Evolutionary conservation across 2,797 vertebrate genomes (phyloP), one percentile per base, ranked within the genome.

Genomic region (Danio jaintianensis): DNA sequence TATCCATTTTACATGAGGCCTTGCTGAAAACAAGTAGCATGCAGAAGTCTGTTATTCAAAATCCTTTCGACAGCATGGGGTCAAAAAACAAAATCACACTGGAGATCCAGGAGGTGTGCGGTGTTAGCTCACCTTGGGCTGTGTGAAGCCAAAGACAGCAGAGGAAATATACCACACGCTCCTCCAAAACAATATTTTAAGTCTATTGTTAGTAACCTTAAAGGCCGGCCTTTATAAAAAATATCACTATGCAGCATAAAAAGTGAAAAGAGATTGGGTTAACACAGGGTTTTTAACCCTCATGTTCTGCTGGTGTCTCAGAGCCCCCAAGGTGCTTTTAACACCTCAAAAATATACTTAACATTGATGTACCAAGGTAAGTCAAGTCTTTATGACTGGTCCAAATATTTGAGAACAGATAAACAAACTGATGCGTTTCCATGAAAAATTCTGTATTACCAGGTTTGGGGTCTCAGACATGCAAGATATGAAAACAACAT

Each of bases 1-100:
- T 89, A 93, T 94, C 90, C 89, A 94, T 94, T 94, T 93, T 94
- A 91, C 91, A 95, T 93, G 93, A 94, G 89, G 87, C 89, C 87
- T 85, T 86, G 86, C 82, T 88, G 89, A 91, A 92, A 92, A 93
- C 88, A 92, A 84, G 91, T 90, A 90, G 87, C 88, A 89, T n/a
- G 85, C 87, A 67, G 36, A 86, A 90, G 89, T 88, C 87, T 89
- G 89, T 92, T 93, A 90, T 92, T 93, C 90, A 89, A 78, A 90
- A 88, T 86, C 90, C 88, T 84, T 89, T 85, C 16, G 85, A 89
- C 86, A 81, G 87, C 29, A 80, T 89, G 85, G 91, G 92, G 93
- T 93, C 93, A 92, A 93, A 92, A 91, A 90, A 93, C 91, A 89
- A 92, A 92, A 91, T 87, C 88, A 85, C 36, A 67, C 74, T 68